These are phyloP conservation scores for Pterophyllum scalare DNA, from an alignment of 2,113 vertebrate species.

Conservation along the genomic window DNA sequence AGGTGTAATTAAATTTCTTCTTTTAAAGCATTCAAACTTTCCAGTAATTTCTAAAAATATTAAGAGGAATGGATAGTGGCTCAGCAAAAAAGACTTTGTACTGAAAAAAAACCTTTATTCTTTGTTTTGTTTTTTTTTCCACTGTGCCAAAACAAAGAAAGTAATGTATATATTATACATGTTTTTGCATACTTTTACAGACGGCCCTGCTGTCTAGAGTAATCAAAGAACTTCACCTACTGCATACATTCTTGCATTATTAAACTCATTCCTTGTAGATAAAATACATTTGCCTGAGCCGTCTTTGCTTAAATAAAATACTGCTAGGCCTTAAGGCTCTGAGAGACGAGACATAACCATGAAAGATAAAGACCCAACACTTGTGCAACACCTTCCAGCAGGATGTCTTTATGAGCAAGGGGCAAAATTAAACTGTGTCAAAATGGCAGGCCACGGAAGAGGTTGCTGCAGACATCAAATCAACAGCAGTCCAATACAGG, in stretches of 20 bases:
- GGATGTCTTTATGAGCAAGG: slow-evolving; percentile 86
- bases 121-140: background rate
- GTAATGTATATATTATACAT: background rate
- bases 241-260: slow-evolving; percentile 8
- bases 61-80: background rate
- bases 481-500: slow-evolving; percentile 80
- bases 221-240: background rate
- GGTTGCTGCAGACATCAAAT: slow-evolving; percentile 87
- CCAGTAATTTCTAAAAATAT: background rate
- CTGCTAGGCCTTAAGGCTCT: slow-evolving; percentile 68
- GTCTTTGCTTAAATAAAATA: slow-evolving; percentile 74
- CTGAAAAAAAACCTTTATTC: background rate
- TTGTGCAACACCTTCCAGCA: slow-evolving; percentile 85
- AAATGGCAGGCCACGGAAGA: slow-evolving; percentile 87
- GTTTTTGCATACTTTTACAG: background rate
- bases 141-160: background rate
- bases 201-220: background rate
- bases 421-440: slow-evolving; percentile 93
- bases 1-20: background rate
- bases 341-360: slow-evolving; percentile 65
- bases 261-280: slow-evolving; percentile 9
- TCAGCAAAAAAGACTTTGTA: background rate
- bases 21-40: background rate
- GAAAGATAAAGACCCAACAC: slow-evolving; percentile 80
- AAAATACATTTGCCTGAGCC: slow-evolving; percentile 27